Evolutionary conservation across 2,888 invertebrate genomes (phyloP).

Genomic region (Oasisia sp.): DNA sequence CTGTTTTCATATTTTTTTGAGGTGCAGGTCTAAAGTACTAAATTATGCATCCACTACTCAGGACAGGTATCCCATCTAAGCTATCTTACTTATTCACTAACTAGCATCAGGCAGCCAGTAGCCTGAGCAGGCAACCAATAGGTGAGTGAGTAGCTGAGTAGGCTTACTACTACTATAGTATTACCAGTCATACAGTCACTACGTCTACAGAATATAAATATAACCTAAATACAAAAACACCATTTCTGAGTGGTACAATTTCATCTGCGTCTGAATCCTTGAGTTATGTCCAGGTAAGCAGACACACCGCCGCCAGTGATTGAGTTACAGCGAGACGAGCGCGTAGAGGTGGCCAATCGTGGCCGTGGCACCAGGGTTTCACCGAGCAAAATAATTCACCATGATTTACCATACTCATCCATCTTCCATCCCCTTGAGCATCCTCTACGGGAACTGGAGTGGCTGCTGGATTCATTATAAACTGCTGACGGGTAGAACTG

Average conservation of each 20-base stretch:
- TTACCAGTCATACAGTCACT: no score
- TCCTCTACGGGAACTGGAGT: constrained; percentile 79
- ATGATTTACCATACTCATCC: constrained; percentile 80
- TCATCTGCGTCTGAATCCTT: not conserved
- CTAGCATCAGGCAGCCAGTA: no score
- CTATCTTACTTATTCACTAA: no score
- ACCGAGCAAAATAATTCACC: not conserved
- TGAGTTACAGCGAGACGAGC: not conserved
- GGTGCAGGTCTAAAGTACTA: no score
- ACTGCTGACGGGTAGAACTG: constrained; percentile 4
- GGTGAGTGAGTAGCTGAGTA: no score
- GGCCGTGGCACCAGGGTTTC: not conserved
- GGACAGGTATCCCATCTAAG: no score
- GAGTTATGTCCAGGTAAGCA: not conserved
- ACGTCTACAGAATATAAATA: no score
- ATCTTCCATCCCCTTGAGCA: constrained; percentile 84
- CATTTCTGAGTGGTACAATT: not conserved
- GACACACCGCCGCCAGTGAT: not conserved
- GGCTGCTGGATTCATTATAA: constrained; percentile 73
- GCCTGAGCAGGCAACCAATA: no score
- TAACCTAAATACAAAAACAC: not conserved
- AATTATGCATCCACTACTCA: no score
- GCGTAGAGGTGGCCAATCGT: no score
- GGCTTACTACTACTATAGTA: no score
- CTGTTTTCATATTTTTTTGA: no score